A percentile compares a stretch with the other conserved stretches of the same genome.
These are phyloP conservation scores for Buphagus erythrorhynchus DNA, from an alignment of 2,797 vertebrate species.

Conservation along the genomic window DNA sequence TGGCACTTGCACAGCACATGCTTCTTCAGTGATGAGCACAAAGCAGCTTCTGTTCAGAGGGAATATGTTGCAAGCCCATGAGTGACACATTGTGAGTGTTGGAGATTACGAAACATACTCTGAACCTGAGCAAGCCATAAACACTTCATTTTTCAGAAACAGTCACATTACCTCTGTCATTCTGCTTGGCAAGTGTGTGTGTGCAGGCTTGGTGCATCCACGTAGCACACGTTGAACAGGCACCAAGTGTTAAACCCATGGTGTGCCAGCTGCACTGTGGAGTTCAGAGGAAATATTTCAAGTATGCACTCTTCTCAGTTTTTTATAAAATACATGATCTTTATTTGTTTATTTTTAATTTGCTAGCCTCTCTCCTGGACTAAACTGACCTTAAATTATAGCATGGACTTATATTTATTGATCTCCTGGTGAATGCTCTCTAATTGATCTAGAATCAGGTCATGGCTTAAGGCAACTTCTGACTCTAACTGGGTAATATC, in stretches of 20 bases:
- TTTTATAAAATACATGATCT: not conserved
- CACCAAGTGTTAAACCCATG: not conserved
- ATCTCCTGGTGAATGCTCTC: not conserved
- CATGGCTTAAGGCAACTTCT: not conserved
- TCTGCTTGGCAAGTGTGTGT: not conserved
- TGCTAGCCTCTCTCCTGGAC: not conserved
- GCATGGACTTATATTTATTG: not conserved
- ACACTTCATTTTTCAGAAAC: slow-evolving; percentile 54
- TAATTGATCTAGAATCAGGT: not conserved
- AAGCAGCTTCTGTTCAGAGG: slow-evolving; percentile 44
- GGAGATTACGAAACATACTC: slow-evolving; percentile 54
- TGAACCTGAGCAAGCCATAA: slow-evolving; percentile 37
- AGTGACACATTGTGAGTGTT: slow-evolving; percentile 15
- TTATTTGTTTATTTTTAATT: not conserved
- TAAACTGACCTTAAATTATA: slow-evolving; percentile 28
- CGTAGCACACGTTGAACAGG: slow-evolving; percentile 2
- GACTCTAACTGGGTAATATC: not conserved
- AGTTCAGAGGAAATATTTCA: slow-evolving; percentile 28
- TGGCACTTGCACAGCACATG: slow-evolving; percentile 33
- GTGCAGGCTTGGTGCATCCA: not conserved
- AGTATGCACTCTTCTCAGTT: not conserved
- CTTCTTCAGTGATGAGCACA: slow-evolving; percentile 50
- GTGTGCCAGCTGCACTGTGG: not conserved
- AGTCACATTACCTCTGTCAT: not conserved
- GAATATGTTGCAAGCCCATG: slow-evolving; percentile 33